A percentile compares a stretch with the other conserved stretches of the same genome.
Evolutionary conservation across 2,797 vertebrate species (phyloP).

Genomic region (Gobionotothen gibberifrons): DNA sequence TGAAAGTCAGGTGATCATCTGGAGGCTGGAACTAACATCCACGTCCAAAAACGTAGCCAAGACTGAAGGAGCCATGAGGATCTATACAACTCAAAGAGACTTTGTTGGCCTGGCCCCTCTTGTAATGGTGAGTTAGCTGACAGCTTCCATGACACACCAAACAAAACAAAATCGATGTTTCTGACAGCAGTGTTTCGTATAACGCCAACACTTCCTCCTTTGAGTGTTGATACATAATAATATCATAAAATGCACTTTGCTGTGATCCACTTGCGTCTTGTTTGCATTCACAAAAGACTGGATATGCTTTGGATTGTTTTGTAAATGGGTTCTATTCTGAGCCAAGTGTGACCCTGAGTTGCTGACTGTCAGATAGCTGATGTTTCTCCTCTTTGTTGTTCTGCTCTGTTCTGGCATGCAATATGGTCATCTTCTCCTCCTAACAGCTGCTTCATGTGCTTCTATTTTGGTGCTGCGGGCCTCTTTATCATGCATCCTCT

Average conservation of each 20-base stretch:
- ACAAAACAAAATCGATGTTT: conserved; percentile 27
- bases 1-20: conserved; percentile 90
- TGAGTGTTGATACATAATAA: conserved; percentile 61
- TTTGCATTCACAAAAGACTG: conserved; percentile 57
- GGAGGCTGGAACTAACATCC: conserved; percentile 91
- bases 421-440: conserved; percentile 67
- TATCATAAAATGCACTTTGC: conserved; percentile 67
- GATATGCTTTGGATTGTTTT: conserved; percentile 64
- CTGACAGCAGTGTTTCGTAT: conserved; percentile 43
- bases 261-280: conserved; percentile 66
- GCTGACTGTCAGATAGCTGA: conserved; percentile 72
- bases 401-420: conserved; percentile 57
- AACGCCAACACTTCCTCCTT: conserved; percentile 43
- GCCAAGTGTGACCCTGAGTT: conserved; percentile 72
- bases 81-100: conserved; percentile 92
- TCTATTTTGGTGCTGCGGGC: conserved; percentile 63
- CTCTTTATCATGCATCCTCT: conserved; percentile 61
- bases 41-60: conserved; percentile 74
- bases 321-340: conserved; percentile 76
- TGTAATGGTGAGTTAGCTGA: conserved; percentile 89
- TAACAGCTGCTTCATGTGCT: conserved; percentile 64
- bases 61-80: conserved; percentile 89
- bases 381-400: conserved; percentile 66
- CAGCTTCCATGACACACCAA: conserved; percentile 37
- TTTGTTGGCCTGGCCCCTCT: conserved; percentile 90